Evolutionary conservation across 2,797 vertebrate species (phyloP).

Genomic region (Acomys russatus): DNA sequence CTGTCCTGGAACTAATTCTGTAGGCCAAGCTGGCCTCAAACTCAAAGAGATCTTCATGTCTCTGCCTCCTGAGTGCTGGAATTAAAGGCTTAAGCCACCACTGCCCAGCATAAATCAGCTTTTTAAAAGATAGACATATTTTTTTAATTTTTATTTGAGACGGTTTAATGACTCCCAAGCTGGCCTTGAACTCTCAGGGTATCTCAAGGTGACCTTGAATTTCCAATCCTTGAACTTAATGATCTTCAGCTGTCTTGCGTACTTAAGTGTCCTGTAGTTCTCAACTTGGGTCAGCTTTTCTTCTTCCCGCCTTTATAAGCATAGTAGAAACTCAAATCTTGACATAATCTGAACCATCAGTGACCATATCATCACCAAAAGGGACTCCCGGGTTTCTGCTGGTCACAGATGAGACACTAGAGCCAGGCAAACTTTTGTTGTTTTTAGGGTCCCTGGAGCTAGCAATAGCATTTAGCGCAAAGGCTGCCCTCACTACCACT

Average conservation of each 20-base stretch:
- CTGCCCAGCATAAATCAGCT: not conserved
- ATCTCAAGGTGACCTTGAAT: not conserved
- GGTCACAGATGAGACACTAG: not conserved
- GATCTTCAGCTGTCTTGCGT: not conserved
- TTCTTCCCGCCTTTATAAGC: not conserved
- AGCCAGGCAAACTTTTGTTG: not conserved
- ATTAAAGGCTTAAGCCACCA: not conserved
- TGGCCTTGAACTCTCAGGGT: not conserved
- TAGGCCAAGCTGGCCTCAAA: not conserved
- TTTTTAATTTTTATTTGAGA: not conserved
- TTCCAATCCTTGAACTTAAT: not conserved
- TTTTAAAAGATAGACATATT: not conserved
- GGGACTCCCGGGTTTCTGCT: not conserved
- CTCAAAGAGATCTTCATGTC: not conserved
- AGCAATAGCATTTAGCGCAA: not conserved
- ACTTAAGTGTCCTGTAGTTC: not conserved
- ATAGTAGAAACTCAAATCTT: not conserved
- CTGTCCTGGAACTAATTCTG: not conserved
- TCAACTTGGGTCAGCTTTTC: not conserved
- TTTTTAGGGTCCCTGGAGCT: not conserved
- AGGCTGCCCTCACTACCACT: conserved; percentile 57
- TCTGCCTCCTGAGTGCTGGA: not conserved
- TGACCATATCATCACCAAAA: not conserved
- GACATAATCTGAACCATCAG: not conserved
- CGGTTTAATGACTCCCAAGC: not conserved